These are phyloP conservation scores for Neomonachus schauinslandi DNA, from an alignment of 2,113 vertebrate species.

Conservation along the genomic window DNA sequence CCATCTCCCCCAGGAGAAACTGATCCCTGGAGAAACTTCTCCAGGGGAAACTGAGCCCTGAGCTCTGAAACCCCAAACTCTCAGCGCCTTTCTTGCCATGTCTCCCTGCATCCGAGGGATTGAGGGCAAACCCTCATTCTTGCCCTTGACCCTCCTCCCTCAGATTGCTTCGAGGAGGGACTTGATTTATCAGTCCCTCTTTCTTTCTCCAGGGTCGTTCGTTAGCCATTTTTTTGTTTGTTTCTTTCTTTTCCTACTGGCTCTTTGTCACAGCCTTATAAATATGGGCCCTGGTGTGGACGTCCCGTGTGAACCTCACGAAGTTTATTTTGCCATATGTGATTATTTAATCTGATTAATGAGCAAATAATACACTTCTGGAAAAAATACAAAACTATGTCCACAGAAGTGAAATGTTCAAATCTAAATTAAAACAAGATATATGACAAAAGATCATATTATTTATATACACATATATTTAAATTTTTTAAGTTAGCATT, in stretches of 20 bases:
- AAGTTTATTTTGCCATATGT: not conserved
- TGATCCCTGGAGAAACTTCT: no score
- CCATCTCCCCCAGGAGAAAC: not conserved
- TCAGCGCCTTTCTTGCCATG: fast-evolving
- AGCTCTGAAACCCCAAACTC: no score
- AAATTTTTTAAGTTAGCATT: not conserved
- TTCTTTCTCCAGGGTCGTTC: not conserved
- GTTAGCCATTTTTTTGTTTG: not conserved
- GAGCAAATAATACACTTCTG: not conserved
- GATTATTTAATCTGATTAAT: not conserved
- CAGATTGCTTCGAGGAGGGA: no score
- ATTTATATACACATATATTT: not conserved
- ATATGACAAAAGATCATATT: not conserved
- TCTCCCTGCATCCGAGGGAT: fast-evolving
- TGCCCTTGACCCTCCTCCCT: not conserved
- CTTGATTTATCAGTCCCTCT: not conserved
- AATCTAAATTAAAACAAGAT: not conserved
- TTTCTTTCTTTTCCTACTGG: not conserved
- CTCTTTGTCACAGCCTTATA: not conserved
- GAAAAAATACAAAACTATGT: not conserved
- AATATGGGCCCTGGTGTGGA: not conserved
- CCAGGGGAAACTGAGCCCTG: not conserved
- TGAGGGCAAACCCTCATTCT: not conserved
- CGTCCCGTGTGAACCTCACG: not conserved
- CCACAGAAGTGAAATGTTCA: not conserved